Evolutionary conservation across 1,140 invertebrate genomes (phyloP).

Genomic region (Brachionus paranguensis): DNA sequence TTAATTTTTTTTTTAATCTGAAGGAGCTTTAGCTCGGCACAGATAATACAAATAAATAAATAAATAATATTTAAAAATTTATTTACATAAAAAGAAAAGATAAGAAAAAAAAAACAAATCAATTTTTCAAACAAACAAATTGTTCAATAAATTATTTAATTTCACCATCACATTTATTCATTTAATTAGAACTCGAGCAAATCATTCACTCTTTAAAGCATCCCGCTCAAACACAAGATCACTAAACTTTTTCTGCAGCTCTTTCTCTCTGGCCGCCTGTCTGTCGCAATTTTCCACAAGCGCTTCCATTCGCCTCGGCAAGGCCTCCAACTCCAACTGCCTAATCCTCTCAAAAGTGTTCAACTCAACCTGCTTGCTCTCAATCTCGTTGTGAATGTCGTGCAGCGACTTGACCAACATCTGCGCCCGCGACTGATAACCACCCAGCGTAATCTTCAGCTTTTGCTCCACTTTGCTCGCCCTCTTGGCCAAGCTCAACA

Average conservation of each 20-base stretch:
- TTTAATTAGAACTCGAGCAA: neutral
- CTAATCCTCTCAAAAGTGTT: conserved; percentile 85
- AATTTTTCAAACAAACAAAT: neutral
- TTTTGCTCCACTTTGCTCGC: conserved; percentile 97
- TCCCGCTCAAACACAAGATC: conserved; percentile 13
- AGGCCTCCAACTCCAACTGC: conserved; percentile 79
- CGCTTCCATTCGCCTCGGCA: conserved; percentile 78
- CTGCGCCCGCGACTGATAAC: conserved; percentile 78
- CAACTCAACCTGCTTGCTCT: conserved; percentile 77
- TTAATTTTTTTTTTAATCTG: too few relatives aligned
- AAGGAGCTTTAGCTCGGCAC: too few relatives aligned
- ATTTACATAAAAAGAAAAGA: too few relatives aligned
- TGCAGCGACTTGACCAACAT: conserved; percentile 81
- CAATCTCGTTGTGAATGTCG: conserved; percentile 79
- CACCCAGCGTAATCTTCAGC: conserved; percentile 82
- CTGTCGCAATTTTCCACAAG: conserved; percentile 83
- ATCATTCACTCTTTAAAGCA: neutral
- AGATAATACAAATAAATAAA: too few relatives aligned
- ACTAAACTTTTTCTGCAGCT: conserved; percentile 66
- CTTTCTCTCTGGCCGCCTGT: conserved; percentile 81
- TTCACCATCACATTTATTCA: neutral
- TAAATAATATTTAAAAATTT: too few relatives aligned
- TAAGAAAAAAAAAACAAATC: neutral
- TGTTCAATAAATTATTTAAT: neutral
- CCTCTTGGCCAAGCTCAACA: conserved; percentile 88